Conservation (phyloP, 2,113 vertebrate species). For the Coracopsis vasa region DNA sequence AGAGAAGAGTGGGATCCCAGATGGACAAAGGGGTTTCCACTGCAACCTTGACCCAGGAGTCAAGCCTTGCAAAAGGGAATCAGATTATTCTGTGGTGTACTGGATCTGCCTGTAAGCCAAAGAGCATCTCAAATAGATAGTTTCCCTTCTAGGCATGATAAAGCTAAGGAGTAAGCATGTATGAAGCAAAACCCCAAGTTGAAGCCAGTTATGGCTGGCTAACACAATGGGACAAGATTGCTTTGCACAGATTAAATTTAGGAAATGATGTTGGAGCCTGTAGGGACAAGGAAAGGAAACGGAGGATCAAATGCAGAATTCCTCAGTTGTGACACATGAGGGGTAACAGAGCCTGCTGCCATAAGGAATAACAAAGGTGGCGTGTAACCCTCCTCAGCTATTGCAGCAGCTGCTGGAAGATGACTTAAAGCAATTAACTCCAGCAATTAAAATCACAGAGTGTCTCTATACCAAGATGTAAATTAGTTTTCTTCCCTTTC, state of each 20-base stretch:
- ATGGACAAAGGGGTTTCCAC: not conserved
- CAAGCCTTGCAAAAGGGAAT: not conserved
- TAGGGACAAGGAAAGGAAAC: not conserved
- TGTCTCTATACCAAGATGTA: not conserved
- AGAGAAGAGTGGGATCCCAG: not conserved
- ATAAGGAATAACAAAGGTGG: not conserved
- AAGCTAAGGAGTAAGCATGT: not conserved
- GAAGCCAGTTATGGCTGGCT: not conserved
- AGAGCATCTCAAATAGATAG: not conserved
- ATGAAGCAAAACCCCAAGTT: not conserved
- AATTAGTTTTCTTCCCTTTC: not conserved
- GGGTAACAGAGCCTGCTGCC: not conserved
- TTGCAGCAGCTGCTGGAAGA: not conserved
- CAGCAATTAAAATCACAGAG: not conserved
- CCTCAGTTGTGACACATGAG: not conserved
- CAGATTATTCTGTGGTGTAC: not conserved
- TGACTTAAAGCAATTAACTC: not conserved
- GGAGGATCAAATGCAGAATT: not conserved
- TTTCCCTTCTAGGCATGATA: not conserved
- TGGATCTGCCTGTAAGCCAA: not conserved
- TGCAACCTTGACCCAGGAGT: not conserved
- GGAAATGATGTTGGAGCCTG: not conserved
- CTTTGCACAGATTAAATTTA: not conserved
- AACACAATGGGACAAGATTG: not conserved
- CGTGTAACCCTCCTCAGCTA: not conserved